Conservation (phyloP, 2,113 vertebrate genomes). For the Spea bombifrons region DNA sequence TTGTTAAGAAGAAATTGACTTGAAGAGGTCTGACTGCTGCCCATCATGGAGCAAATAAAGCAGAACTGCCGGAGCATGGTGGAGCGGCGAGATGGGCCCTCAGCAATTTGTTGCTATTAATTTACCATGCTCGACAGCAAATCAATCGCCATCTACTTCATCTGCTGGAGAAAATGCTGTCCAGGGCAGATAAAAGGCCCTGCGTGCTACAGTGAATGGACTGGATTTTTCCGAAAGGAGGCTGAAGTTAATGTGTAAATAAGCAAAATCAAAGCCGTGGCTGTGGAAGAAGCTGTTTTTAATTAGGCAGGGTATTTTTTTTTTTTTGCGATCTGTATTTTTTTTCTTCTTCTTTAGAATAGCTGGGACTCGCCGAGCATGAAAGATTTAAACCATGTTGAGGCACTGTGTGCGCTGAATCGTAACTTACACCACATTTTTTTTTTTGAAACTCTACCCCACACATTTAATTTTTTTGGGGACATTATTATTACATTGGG, state of each 20-base stretch:
- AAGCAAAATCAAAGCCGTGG: constrained; percentile 77
- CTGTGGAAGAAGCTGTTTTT: constrained; percentile 75
- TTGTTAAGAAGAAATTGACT: constrained; percentile 98
- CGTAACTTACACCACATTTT: background rate
- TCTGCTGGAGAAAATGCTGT: constrained; percentile 80
- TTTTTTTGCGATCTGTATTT: too few species aligned
- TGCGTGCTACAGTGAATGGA: constrained; percentile 67
- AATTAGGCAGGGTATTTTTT: constrained; percentile 68
- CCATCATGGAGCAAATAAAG: constrained; percentile 85
- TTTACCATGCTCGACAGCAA: constrained; percentile 90
- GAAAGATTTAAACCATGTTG: constrained; percentile 61
- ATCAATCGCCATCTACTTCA: constrained; percentile 89
- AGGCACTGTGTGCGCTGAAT: constrained; percentile 54
- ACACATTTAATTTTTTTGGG: too few species aligned
- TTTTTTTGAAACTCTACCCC: too few species aligned
- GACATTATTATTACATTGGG: too few species aligned
- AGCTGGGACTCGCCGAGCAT: constrained; percentile 55
- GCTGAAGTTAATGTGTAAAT: constrained; percentile 82
- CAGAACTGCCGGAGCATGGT: constrained; percentile 82
- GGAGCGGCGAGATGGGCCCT: constrained; percentile 76
- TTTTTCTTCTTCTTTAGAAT: constrained; percentile 47
- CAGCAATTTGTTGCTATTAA: constrained; percentile 89
- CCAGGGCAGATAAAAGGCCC: constrained; percentile 80
- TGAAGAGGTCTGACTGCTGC: constrained; percentile 82
- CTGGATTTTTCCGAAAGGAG: constrained; percentile 69